phyloP scores from a whole-genome alignment of 2,113 vertebrate genomes.

The Odobenus rosmarus region DNA sequence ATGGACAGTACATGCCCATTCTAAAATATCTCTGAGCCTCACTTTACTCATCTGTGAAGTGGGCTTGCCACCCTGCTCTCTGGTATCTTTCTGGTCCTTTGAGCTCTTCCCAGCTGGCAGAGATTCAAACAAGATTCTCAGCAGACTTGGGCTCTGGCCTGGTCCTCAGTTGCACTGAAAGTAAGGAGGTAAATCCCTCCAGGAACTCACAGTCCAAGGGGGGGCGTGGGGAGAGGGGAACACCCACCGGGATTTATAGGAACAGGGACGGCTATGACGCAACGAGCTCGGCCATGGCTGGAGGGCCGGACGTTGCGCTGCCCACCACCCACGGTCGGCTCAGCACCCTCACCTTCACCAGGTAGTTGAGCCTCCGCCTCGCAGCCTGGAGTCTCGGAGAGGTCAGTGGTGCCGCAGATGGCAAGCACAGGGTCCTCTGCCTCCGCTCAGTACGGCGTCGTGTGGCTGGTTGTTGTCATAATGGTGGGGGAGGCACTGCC shows the following conservation, averaged over 20 bases:
- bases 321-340: background rate
- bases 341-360: background rate
- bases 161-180: background rate
- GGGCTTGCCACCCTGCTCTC: background rate
- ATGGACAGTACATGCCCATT: background rate
- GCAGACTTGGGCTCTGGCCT: background rate
- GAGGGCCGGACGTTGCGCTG: background rate
- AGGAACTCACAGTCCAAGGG: background rate
- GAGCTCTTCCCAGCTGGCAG: background rate
- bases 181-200: background rate
- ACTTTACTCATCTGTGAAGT: background rate
- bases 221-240: too few relatives aligned
- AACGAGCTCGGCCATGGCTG: rapidly evolving
- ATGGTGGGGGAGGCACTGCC: too few relatives aligned
- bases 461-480: background rate
- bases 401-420: background rate
- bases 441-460: background rate
- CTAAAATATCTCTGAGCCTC: background rate
- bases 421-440: background rate
- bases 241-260: background rate
- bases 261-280: background rate
- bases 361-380: background rate
- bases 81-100: background rate
- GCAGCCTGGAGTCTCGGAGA: background rate
- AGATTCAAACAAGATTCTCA: background rate